phyloP scores from a whole-genome alignment of 2,888 invertebrate genomes.

The Oscheius sp. region DNA sequence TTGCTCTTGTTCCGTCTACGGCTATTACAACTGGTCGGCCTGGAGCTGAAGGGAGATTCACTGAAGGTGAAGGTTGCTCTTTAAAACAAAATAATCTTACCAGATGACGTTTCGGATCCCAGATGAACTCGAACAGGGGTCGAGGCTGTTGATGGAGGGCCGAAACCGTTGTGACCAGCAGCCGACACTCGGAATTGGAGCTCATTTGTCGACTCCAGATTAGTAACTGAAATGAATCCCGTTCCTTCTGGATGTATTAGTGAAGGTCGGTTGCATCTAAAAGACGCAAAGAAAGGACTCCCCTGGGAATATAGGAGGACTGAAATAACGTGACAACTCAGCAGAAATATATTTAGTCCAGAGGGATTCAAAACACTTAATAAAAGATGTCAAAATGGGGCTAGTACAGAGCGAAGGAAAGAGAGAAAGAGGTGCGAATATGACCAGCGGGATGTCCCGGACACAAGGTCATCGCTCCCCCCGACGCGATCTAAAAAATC shows the following conservation, averaged over 20 bases:
- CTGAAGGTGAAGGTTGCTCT: constrained; percentile 7
- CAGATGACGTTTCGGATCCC: neutral
- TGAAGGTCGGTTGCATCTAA: neutral
- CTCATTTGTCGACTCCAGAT: constrained; percentile 43
- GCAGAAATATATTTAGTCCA: neutral
- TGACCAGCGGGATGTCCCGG: constrained; percentile 16
- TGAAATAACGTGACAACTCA: neutral
- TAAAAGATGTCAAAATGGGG: constrained; percentile 4
- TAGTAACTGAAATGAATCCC: constrained; percentile 44
- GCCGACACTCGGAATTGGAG: constrained; percentile 69
- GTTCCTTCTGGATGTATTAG: neutral
- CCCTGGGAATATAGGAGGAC: neutral
- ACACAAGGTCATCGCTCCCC: constrained; percentile 8
- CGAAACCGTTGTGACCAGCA: constrained; percentile 67
- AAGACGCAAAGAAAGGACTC: neutral
- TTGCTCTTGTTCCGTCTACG: constrained; percentile 60
- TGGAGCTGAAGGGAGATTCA: constrained; percentile 48
- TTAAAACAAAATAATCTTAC: neutral
- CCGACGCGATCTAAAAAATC: constrained; percentile 5
- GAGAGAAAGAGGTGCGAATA: constrained; percentile 10
- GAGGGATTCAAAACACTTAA: constrained; percentile 15
- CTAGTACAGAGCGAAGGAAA: neutral
- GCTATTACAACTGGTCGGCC: constrained; percentile 60
- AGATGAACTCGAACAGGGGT: constrained; percentile 55
- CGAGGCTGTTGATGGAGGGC: constrained; percentile 62